Conservation (phyloP, 2,113 vertebrate species). For the Tupaia tana region DNA sequence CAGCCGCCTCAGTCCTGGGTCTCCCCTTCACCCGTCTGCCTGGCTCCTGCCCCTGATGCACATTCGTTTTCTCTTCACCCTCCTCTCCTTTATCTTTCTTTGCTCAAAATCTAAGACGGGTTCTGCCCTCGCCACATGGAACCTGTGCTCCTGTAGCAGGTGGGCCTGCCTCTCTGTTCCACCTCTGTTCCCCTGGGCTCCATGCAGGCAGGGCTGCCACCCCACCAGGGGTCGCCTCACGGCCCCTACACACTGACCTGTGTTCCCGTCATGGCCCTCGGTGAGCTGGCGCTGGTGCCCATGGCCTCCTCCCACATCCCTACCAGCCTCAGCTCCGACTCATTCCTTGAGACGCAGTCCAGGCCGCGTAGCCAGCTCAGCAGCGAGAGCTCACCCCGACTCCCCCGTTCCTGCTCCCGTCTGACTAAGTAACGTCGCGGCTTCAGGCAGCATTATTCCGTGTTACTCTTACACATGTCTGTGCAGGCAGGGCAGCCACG, state of each 20-base stretch:
- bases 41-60: fast-evolving
- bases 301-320: too few species aligned
- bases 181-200: fast-evolving
- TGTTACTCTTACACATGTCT: neutral
- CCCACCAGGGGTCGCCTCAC: fast-evolving
- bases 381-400: fast-evolving
- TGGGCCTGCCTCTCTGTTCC: fast-evolving
- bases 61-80: neutral
- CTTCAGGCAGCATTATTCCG: fast-evolving
- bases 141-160: neutral
- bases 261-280: fast-evolving
- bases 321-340: fast-evolving
- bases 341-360: too few species aligned
- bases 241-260: too few species aligned
- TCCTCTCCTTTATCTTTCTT: neutral
- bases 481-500: too few species aligned
- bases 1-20: neutral
- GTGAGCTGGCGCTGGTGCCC: neutral
- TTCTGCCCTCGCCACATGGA: fast-evolving
- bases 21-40: too few species aligned
- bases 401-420: neutral
- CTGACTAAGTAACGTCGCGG: fast-evolving
- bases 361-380: too few species aligned
- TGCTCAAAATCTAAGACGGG: neutral
- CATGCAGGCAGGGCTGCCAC: neutral